These are phyloP conservation scores for Lithodes maja DNA, from an alignment of 2,888 invertebrate genomes.

Conservation along the genomic window DNA sequence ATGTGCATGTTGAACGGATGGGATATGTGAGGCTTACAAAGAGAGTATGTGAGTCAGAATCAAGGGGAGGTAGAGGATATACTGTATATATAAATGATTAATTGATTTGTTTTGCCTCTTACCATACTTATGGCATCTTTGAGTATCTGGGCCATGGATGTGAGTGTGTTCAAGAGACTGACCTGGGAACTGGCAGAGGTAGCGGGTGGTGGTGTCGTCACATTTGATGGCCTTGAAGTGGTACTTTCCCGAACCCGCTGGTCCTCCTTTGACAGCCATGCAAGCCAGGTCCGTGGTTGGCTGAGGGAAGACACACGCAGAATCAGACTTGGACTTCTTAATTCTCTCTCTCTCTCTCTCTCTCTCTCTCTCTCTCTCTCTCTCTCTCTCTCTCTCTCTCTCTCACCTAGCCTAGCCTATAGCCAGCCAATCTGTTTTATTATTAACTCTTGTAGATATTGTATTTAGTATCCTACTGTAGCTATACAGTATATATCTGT, in stretches of 20 bases:
- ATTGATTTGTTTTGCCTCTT: no score
- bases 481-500: no score
- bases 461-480: no score
- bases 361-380: not conserved
- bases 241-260: not conserved
- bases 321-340: not conserved
- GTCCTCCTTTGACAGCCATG: not conserved
- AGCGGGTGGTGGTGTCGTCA: not conserved
- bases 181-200: constrained; percentile 19
- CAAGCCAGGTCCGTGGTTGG: not conserved
- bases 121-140: no score
- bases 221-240: not conserved
- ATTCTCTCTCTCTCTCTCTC: not conserved
- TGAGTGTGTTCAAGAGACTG: not conserved
- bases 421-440: not conserved
- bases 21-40: no score
- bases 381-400: no score
- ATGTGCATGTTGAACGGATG: no score
- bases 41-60: no score
- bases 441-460: no score
- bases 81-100: no score
- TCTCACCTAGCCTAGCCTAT: not conserved
- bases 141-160: not conserved
- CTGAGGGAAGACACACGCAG: not conserved
- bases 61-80: no score